Base-by-base conservation (phyloP, 1,140 invertebrate genomes). In the Aporrectodea caliginosa region DNA sequence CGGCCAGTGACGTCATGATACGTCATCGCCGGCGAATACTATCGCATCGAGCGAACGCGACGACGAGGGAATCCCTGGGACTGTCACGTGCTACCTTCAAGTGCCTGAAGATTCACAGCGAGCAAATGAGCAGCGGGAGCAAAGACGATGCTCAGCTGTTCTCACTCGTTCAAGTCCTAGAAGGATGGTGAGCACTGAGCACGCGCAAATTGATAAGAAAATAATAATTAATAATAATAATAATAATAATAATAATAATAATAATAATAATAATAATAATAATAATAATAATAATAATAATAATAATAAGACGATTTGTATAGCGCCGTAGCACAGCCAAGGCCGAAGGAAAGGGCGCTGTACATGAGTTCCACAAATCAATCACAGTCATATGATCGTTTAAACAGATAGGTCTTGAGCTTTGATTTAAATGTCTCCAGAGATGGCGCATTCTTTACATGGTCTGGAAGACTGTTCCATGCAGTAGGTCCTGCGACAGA, bases 191-290 rank as follows among this genome's bases (percentile, higher is more conserved):
- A 58, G 43, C 6, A 22, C 6, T 58, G 6, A 58, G 6, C 43
- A 58, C 6, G 22, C 43, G 22, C 6, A 58, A 58, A 58, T 58
- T n/a, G 22, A 22, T 58, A 58, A 58, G 43, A 22, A 12, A 12
- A 58, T 58, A 58, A 58, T 6, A 58, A 58, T 12, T 58, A 58
- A 58, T 6, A 58, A 22, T 22, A 6, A 58, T 12, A 58, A 58
- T 58, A 12, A 58, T 58, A 58, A 58, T 6, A 6, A 58, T 58
- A 58, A 58, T 58, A 58, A 58, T 58, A 58, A 58, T 58, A 58
- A 58, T 58, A 58, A 58, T 58, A 58, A 58, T 58, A 58, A 58
- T 58, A 58, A 58, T 58, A 58, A 58, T 58, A 58, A 58, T 58
- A 58, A 58, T 58, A 58, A 58, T 58, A 58, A 58, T 58, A 58